Percentiles rank a stretch among this genome's conserved stretches.
Conservation (phyloP, 2,797 vertebrate species). For the Phaenicophaeus curvirostris region DNA sequence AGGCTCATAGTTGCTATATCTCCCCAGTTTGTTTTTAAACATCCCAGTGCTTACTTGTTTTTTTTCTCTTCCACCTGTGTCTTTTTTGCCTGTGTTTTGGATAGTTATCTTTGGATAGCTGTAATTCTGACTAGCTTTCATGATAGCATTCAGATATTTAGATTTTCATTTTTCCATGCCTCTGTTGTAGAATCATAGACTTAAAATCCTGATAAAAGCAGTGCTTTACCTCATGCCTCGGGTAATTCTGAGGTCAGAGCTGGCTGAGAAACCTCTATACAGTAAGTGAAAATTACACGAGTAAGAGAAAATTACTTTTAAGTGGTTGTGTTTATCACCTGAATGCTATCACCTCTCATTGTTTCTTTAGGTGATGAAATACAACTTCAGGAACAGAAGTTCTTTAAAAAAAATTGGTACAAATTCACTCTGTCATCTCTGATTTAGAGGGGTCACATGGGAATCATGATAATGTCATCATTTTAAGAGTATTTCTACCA, state of each 20-base stretch:
- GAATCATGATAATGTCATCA: neutral
- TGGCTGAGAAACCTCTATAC: neutral
- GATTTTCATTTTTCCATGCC: neutral
- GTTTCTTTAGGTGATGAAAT: neutral
- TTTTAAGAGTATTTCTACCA: neutral
- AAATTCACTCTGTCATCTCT: neutral
- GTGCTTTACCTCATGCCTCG: neutral
- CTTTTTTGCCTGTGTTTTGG: accelerated
- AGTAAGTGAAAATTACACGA: neutral
- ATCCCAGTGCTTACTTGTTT: neutral
- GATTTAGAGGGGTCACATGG: constrained; percentile 17
- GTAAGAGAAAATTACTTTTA: neutral
- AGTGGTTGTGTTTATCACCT: constrained; percentile 19
- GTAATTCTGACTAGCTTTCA: neutral
- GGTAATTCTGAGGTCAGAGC: neutral
- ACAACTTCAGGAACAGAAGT: neutral
- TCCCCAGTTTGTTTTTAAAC: neutral
- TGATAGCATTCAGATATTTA: neutral
- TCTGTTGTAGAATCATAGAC: neutral
- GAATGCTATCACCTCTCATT: neutral
- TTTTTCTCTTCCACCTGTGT: neutral
- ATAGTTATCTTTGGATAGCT: neutral
- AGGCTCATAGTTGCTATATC: neutral
- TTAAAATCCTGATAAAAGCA: neutral
- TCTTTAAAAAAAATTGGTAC: neutral